phyloP scores from a whole-genome alignment of 1,140 invertebrate genomes.

The Amphibalanus amphitrite region DNA sequence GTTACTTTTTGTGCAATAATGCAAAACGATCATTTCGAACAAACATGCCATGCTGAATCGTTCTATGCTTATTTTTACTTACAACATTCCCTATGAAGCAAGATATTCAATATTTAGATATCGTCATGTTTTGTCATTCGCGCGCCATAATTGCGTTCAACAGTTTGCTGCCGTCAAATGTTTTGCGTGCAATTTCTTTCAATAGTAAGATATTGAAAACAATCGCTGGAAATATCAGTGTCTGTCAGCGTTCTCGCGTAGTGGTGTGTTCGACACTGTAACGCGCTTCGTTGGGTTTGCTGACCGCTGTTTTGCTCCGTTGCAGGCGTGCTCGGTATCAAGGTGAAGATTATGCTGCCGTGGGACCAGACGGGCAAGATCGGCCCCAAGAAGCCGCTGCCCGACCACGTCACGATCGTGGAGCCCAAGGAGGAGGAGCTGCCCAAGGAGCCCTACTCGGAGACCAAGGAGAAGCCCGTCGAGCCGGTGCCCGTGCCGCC shows the following conservation, averaged over 20 bases:
- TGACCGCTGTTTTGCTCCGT: neutral
- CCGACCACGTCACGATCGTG: slow-evolving; percentile 87
- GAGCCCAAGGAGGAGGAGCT: slow-evolving; percentile 68
- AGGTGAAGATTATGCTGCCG: slow-evolving; percentile 99
- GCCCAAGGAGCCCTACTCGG: slow-evolving; percentile 18
- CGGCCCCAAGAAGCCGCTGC: slow-evolving; percentile 90
- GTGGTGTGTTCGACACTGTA: no score
- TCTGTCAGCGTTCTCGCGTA: no score
- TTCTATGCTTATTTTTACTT: no score
- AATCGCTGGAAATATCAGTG: slow-evolving; percentile 5
- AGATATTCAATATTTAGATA: no score
- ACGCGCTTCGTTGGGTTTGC: neutral
- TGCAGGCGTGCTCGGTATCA: slow-evolving; percentile 50
- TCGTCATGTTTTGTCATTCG: no score
- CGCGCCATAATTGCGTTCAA: no score
- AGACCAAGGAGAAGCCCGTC: slow-evolving; percentile 21
- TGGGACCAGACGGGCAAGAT: slow-evolving; percentile 93
- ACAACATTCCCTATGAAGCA: no score
- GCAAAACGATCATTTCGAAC: no score
- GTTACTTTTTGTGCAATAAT: no score
- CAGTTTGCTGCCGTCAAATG: no score
- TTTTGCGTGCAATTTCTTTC: no score
- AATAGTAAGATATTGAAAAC: slow-evolving; percentile 4
- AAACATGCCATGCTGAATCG: no score
- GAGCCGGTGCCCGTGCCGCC: slow-evolving; percentile 14